Evolutionary conservation across 2,113 vertebrate species (phyloP).

Genomic region (Gymnorhina tibicen): DNA sequence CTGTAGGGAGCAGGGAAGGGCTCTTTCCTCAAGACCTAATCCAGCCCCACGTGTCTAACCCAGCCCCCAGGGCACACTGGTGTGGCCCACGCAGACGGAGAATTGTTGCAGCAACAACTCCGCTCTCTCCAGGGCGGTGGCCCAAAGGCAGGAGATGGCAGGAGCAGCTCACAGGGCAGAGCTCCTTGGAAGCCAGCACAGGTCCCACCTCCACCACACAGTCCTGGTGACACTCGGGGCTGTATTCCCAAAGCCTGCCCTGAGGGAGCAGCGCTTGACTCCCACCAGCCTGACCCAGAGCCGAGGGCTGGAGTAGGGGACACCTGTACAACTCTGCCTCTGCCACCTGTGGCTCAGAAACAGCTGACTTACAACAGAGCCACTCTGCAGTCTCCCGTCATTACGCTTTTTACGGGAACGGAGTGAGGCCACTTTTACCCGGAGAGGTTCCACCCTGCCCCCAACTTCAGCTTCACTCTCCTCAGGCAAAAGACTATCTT

Average conservation of each 20-base stretch:
- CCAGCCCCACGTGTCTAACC: neutral
- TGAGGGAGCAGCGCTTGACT: neutral
- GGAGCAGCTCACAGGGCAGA: neutral
- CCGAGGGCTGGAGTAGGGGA: neutral
- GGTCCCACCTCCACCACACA: neutral
- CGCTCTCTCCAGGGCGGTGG: neutral
- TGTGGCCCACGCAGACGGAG: fast-evolving
- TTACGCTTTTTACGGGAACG: neutral
- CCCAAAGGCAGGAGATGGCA: neutral
- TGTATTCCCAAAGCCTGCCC: neutral
- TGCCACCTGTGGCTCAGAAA: neutral
- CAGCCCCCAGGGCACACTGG: neutral
- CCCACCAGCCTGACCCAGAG: neutral
- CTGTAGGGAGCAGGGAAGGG: neutral
- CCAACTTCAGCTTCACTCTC: neutral
- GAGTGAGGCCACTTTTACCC: neutral
- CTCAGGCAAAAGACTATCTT: neutral
- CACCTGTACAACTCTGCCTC: neutral
- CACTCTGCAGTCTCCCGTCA: neutral
- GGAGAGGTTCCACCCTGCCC: neutral
- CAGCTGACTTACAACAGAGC: neutral
- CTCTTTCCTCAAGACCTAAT: neutral
- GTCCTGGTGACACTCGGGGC: neutral
- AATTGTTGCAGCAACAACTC: neutral
- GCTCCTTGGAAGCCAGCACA: neutral